Base-by-base conservation (phyloP, 1,140 invertebrate genomes). In the Lepidurus apus region DNA sequence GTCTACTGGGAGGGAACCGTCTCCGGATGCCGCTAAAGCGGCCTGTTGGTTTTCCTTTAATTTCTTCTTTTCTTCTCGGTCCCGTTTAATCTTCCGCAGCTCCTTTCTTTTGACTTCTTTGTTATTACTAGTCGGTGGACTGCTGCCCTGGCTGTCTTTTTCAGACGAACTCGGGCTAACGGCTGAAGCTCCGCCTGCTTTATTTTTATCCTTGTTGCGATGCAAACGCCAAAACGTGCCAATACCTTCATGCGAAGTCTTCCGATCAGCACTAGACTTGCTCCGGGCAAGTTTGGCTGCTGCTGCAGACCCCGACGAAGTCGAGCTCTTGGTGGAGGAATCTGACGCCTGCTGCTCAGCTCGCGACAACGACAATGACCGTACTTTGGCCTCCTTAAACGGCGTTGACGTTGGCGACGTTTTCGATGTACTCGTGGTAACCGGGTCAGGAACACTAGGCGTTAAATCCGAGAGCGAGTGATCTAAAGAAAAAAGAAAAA, bases 221-320 rank as follows among this genome's bases (percentile, higher is more conserved):
- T 26, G 43, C 42, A 26, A 45, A 11, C 47, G 43, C 75, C 75
- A 77, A 47, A 77, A 77, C 47, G 42, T 42, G 42, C 44, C 74
- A 26, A 26, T 42, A 24, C 74, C 73, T 26, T 80, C 79, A 44
- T 74, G 76, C 73, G 73, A 77, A 13, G 74, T 73, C 76, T 77
- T 80, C 65, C 74, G 73, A 13, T 80, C 79, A 45, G 76, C 79
- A 65, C 73, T 80, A 13, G 79, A 80, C 53, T 77, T 76, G 77
- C 79, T 80, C 43, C 79, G 75, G 43, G 79, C 75, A 80, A 80
- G 75, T 77, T 77, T 76, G 42, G 73, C 74, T 47, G 78, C 44
- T 43, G 78, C 44, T 45, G 75, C 76, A 47, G 76, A 45, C 43
- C 44, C 45, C 11, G 76, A 21, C 42, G 34, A 53, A 43, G 43